Evolutionary conservation across 2,888 invertebrate species (phyloP), one percentile per base, ranked within the genome.

Genomic region (Drosophila neotestacea): DNA sequence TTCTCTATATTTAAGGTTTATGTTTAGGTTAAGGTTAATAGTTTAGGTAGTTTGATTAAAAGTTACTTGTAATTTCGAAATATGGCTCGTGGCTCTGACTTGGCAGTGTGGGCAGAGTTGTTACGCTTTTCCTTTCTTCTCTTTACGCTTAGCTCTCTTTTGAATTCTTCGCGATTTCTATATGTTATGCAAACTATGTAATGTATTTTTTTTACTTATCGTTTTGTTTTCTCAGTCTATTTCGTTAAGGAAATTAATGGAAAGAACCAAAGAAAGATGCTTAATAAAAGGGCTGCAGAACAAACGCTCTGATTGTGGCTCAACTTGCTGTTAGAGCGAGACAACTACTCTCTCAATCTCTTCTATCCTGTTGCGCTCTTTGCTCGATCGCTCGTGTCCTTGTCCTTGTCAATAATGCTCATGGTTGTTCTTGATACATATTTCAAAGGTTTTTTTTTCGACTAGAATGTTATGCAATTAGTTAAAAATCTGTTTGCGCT

Each of bases 41-140:
- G 88, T 89, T 75, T 89, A 88, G 82, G 79, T 81, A 66, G 88
- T 87, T 83, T 89, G 88, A 88, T 84, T 84, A 85, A 84, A 85
- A 88, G 88, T 84, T 88, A 88, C 80, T 73, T 71, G 79, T 86
- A 84, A 84, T 84, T 84, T 84, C 84, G 88, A 84, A 84, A 84
- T 84, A 89, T 88, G 90, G 90, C 84, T 89, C 88, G 86, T 89
- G 84, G 84, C 84, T 84, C 84, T 89, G 90, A 89, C 84, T 88
- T 84, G 90, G 84, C 84, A 84, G 90, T 84, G 81, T 76, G 77
- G 89, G 85, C 85, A 81, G 88, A 85, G 72, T 67, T 70, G 41
- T 70, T 68, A 47, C 65, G 52, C 58, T 62, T 72, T 56, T 59
- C 22, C 2, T 22, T 22, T 22, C 22, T 22, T 22, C 22, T 22